Base-by-base conservation (phyloP, 2,888 invertebrate species). In the Druceiella hillmani region DNA sequence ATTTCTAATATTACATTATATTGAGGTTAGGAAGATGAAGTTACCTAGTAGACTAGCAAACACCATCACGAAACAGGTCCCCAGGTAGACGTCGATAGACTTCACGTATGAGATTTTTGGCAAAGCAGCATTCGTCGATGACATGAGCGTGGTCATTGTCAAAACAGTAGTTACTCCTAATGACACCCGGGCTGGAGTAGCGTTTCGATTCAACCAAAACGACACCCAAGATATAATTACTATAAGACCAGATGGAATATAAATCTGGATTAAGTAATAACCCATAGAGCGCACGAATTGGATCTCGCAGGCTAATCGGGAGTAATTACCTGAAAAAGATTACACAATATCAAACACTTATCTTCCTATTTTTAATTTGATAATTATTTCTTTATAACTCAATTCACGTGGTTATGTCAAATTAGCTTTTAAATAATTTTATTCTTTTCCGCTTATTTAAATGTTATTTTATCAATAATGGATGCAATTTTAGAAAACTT, bases 91-190 rank as follows among this genome's bases (percentile, higher is more conserved):
- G 74, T 91, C 90, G 70, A 91, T 90, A 60, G 86, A 86, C 70
- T 90, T 90, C 70, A 90, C 87, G 75, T 90, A 90, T 55, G 87
- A 87, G 63, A 90, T 89, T 75, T 92, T 88, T 55, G 93, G 93
- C 67, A 94, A 79, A 55, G 86, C 86, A 57, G 87, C 86, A 67
- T 87, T 88, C 58, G 87, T 87, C 62, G 86, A 87, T 59, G 87
- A 87, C 87, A 89, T 87, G 60, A 88, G 78, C 55, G 89, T 90
- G 62, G 90, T 90, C 88, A 88, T 89, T 66, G 89, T 89, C 74
- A 88, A 79, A 75, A 88, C 87, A 65, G 87, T 88, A 72, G 87
- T 87, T 62, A 87, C 87, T 60, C 87, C 87, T 60, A 88, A 78
- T 55, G 87, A 83, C 57, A 88, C 87, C 69, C 87, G 76, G 60